Conservation (phyloP, 2,113 vertebrate genomes). For the Cephalopterus ornatus region DNA sequence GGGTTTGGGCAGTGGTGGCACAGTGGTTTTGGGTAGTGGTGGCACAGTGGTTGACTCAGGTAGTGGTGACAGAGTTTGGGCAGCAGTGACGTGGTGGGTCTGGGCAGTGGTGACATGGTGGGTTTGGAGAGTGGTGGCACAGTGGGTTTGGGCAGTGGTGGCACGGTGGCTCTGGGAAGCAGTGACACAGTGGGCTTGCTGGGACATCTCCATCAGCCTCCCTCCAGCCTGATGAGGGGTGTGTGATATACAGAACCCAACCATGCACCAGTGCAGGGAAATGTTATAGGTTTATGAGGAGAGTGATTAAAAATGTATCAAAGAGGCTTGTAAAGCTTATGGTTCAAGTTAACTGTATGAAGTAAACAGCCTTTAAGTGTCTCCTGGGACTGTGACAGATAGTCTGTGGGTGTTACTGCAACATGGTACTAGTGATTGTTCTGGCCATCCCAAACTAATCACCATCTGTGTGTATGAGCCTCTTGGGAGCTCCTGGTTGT, state of each 20-base stretch:
- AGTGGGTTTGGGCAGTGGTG: neutral
- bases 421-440: slow-evolving; percentile 80
- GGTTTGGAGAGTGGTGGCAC: neutral
- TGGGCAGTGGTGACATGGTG: neutral
- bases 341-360: slow-evolving; percentile 84
- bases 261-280: slow-evolving; percentile 37
- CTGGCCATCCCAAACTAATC: slow-evolving; percentile 83
- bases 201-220: accelerated
- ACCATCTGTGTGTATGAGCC: slow-evolving; percentile 82
- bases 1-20: neutral
- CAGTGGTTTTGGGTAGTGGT: neutral
- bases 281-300: slow-evolving; percentile 75
- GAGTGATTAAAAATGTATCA: slow-evolving; percentile 85
- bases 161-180: neutral
- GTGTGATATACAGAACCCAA: slow-evolving; percentile 27
- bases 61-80: no score
- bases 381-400: slow-evolving; percentile 81
- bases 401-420: slow-evolving; percentile 81
- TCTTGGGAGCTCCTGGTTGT: slow-evolving; percentile 78
- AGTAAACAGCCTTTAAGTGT: slow-evolving; percentile 83
- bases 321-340: slow-evolving; percentile 82
- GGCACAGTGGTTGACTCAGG: no score
- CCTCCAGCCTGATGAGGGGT: neutral
- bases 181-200: accelerated
- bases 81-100: accelerated